A percentile compares a stretch with the other conserved stretches of the same genome.
phyloP scores from a whole-genome alignment of 35 echinoderm and acorn worm genomes.

The Lytechinus pictus region DNA sequence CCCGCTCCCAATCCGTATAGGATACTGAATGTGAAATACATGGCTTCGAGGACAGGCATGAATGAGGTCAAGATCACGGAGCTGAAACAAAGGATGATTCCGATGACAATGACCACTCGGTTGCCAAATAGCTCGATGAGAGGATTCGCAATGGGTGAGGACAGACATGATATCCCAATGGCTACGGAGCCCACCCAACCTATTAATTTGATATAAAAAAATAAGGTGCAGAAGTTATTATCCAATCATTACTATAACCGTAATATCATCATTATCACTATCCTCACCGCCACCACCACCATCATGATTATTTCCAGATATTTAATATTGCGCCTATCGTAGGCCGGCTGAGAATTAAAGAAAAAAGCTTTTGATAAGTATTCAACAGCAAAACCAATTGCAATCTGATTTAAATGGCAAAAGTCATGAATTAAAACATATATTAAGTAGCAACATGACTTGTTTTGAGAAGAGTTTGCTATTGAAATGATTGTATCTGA shows the following conservation, averaged over 20 bases:
- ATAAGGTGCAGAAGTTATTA: no score
- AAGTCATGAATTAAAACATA: background rate
- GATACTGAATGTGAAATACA: constrained; percentile 77
- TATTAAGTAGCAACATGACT: background rate
- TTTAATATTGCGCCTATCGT: no score
- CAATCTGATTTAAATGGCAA: no score
- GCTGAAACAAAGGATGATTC: constrained; percentile 63
- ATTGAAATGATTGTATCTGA: no score
- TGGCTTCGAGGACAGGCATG: constrained; percentile 61
- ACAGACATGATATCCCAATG: constrained; percentile 77
- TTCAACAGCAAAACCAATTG: background rate
- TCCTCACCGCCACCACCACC: no score
- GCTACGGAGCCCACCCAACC: constrained; percentile 87
- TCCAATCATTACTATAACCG: no score
- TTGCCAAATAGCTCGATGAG: constrained; percentile 75
- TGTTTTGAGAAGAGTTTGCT: no score
- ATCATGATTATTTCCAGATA: no score
- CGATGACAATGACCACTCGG: constrained; percentile 60
- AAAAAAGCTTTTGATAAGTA: background rate
- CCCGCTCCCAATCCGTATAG: constrained; percentile 77
- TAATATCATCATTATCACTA: no score
- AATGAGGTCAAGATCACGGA: constrained; percentile 66
- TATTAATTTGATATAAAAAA: no score
- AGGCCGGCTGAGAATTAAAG: constrained; percentile 33
- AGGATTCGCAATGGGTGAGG: constrained; percentile 69